phyloP scores from a whole-genome alignment of 2,113 vertebrate species.

The Varanus salvator region DNA sequence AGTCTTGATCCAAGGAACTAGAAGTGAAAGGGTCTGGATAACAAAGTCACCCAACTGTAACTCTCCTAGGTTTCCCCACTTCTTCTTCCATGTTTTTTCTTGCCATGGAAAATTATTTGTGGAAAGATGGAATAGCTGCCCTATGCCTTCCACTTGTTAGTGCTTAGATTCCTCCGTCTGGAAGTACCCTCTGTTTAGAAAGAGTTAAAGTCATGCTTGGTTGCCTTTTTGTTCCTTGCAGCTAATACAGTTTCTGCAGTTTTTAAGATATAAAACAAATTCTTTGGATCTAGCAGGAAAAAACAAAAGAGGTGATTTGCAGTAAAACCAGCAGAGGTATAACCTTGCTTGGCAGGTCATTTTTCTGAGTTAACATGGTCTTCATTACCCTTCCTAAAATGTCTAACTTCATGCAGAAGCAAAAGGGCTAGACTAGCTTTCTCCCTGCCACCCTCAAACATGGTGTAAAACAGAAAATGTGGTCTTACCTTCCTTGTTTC shows the following conservation, averaged over 20 bases:
- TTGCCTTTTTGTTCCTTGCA: not conserved
- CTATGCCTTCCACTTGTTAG: no score
- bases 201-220: not conserved
- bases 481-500: slow-evolving; percentile 25
- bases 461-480: slow-evolving; percentile 24
- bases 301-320: not conserved
- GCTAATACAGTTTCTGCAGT: not conserved
- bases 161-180: no score
- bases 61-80: no score
- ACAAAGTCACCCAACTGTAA: no score
- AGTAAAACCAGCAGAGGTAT: not conserved
- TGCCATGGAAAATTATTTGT: no score
- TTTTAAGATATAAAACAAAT: not conserved
- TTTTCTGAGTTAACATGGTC: not conserved
- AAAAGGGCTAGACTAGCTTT: not conserved
- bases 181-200: not conserved
- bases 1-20: no score
- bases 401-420: not conserved
- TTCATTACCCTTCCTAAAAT: not conserved
- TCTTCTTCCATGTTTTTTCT: no score
- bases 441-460: slow-evolving; percentile 14
- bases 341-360: slow-evolving; percentile 21
- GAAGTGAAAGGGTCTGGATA: no score
- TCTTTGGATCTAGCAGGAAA: not conserved
- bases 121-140: no score